Conservation (phyloP, 2,113 vertebrate genomes). For the Neotoma lepida region DNA sequence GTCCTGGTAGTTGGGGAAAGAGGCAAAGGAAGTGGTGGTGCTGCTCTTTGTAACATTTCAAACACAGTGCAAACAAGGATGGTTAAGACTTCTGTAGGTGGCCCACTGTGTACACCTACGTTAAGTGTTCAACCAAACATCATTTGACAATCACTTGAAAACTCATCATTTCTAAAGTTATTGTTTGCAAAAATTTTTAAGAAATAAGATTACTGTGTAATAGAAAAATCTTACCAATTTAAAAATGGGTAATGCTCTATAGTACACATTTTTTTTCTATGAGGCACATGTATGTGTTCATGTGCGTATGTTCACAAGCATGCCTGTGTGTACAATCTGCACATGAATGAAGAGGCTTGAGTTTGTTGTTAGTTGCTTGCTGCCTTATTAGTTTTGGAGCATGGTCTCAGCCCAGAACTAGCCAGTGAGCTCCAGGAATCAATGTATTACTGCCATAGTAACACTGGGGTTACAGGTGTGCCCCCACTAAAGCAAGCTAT, state of each 20-base stretch:
- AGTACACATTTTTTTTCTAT: neutral
- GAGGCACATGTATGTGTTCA: neutral
- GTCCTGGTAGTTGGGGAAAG: neutral
- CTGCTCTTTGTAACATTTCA: neutral
- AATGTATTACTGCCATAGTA: neutral
- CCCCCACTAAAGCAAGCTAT: no score
- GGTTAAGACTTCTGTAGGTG: neutral
- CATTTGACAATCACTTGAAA: neutral
- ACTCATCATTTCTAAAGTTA: neutral
- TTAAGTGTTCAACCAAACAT: neutral
- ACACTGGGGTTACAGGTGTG: neutral
- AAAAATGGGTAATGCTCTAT: slow-evolving; percentile 45
- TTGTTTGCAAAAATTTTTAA: neutral
- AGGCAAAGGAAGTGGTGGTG: neutral
- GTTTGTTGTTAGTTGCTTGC: no score
- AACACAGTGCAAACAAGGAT: neutral
- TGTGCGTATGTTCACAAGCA: neutral
- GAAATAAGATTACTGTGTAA: slow-evolving; percentile 6
- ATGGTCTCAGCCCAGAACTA: neutral
- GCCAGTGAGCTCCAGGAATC: no score
- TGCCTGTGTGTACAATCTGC: no score
- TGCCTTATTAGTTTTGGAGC: neutral
- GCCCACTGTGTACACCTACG: neutral
- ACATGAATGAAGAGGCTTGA: neutral
- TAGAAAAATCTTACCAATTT: slow-evolving; percentile 50